Conservation (phyloP, 2,888 invertebrate genomes). For the Nasonia oneida region DNA sequence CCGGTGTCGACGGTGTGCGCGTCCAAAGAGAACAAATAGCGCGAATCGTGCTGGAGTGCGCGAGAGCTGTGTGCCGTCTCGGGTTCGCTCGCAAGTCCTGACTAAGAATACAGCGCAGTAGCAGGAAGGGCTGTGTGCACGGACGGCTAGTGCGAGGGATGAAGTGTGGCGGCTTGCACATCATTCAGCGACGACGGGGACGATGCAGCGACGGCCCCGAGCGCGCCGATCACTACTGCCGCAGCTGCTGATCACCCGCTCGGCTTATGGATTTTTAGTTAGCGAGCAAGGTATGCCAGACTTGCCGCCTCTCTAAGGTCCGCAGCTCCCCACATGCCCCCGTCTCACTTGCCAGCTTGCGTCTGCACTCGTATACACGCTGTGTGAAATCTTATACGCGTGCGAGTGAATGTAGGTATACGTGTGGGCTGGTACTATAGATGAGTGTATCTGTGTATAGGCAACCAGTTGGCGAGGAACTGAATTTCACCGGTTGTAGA, state of each 20-base stretch:
- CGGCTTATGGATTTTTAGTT: conserved; percentile 61
- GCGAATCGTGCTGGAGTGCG: background rate
- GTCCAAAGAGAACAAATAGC: background rate
- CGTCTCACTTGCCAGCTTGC: too few species aligned
- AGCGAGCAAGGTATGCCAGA: conserved; percentile 42
- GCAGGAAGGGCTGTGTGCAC: background rate
- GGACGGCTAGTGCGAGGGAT: background rate
- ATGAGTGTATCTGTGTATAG: too few species aligned
- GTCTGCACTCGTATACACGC: too few species aligned
- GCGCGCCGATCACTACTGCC: background rate
- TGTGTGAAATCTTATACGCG: too few species aligned
- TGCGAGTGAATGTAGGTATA: too few species aligned
- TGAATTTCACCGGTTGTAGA: too few species aligned
- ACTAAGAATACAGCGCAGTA: background rate
- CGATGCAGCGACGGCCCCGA: conserved; percentile 41
- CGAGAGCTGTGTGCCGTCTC: background rate
- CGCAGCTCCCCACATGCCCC: too few species aligned
- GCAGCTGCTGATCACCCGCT: conserved; percentile 43
- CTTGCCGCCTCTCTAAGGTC: background rate
- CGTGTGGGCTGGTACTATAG: too few species aligned
- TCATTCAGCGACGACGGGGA: background rate
- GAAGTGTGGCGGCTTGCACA: background rate
- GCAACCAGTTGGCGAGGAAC: too few species aligned
- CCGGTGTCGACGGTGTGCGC: background rate
- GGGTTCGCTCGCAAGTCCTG: background rate